Percentiles rank a stretch among this genome's conserved stretches.
Evolutionary conservation across 2,888 invertebrate genomes (phyloP).

Genomic region (Xestia rhomboidea): DNA sequence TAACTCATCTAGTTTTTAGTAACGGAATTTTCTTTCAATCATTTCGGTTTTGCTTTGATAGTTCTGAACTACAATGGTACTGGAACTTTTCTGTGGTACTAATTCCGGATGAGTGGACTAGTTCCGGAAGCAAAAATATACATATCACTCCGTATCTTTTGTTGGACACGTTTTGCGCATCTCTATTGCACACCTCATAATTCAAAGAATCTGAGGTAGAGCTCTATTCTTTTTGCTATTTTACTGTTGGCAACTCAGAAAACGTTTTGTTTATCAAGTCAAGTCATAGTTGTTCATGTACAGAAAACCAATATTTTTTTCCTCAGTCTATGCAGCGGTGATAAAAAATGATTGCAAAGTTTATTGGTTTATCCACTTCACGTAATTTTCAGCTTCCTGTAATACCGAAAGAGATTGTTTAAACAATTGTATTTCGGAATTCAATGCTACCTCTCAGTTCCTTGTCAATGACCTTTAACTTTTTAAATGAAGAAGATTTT

Average conservation of each 20-base stretch:
- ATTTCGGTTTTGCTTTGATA: no score
- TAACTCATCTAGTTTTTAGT: no score
- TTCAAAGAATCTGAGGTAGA: not conserved
- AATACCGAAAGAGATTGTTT: conserved; percentile 33
- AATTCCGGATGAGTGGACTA: no score
- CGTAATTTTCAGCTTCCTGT: conserved; percentile 25
- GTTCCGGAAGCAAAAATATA: no score
- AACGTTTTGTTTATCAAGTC: conserved; percentile 10
- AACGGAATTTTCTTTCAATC: no score
- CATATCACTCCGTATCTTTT: no score
- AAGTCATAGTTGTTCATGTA: not conserved
- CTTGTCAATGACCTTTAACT: conserved; percentile 35
- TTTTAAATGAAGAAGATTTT: conserved; percentile 35
- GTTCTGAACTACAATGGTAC: no score
- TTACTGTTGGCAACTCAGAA: conserved; percentile 11
- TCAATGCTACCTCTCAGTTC: conserved; percentile 25
- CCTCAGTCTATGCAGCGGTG: not conserved
- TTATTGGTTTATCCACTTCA: conserved; percentile 40
- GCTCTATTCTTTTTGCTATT: not conserved
- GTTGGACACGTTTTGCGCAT: no score
- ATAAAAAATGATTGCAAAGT: conserved; percentile 24
- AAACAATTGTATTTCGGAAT: conserved; percentile 5
- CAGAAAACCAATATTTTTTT: conserved; percentile 12
- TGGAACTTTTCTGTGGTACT: no score
- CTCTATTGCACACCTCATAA: not conserved